These are phyloP conservation scores for Tauraco erythrolophus DNA, from an alignment of 2,113 vertebrate genomes.

Conservation along the genomic window DNA sequence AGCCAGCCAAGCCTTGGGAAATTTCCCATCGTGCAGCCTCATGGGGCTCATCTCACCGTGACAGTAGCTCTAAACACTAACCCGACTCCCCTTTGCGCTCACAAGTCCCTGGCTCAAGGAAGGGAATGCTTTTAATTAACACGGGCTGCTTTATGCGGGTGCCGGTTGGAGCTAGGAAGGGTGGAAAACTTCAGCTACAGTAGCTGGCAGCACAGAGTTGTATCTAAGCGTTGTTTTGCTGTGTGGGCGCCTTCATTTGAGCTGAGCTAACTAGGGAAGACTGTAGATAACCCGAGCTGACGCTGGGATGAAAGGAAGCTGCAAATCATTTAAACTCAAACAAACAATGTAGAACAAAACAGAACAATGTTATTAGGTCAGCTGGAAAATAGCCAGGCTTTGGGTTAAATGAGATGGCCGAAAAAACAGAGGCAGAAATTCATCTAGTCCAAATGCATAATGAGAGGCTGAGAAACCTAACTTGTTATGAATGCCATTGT, in stretches of 20 bases:
- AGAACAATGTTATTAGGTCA: slow-evolving; percentile 55
- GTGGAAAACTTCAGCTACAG: slow-evolving; percentile 43
- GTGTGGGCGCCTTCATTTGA: background rate
- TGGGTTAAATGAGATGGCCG: background rate
- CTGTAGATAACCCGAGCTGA: slow-evolving; percentile 57
- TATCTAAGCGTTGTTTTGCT: slow-evolving; percentile 25
- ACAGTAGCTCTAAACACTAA: slow-evolving; percentile 47
- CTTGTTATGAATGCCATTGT: background rate
- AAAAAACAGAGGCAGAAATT: slow-evolving; percentile 24
- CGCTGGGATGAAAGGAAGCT: slow-evolving; percentile 48
- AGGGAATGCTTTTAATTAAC: slow-evolving; percentile 50
- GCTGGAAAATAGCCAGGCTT: slow-evolving; percentile 31
- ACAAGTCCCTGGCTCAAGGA: background rate
- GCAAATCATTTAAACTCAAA: slow-evolving; percentile 50
- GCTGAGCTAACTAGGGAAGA: slow-evolving; percentile 39
- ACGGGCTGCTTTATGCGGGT: background rate
- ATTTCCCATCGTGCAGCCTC: background rate
- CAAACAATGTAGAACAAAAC: slow-evolving; percentile 47
- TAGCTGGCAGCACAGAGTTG: background rate
- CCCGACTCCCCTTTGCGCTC: background rate
- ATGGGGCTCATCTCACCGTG: background rate
- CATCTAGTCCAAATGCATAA: background rate
- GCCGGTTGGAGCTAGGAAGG: background rate
- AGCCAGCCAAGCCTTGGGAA: slow-evolving; percentile 41
- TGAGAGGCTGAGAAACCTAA: background rate